Evolutionary conservation across 2,888 invertebrate genomes (phyloP), one percentile per base, ranked within the genome.

Genomic region (Pseudanteris insignis): DNA sequence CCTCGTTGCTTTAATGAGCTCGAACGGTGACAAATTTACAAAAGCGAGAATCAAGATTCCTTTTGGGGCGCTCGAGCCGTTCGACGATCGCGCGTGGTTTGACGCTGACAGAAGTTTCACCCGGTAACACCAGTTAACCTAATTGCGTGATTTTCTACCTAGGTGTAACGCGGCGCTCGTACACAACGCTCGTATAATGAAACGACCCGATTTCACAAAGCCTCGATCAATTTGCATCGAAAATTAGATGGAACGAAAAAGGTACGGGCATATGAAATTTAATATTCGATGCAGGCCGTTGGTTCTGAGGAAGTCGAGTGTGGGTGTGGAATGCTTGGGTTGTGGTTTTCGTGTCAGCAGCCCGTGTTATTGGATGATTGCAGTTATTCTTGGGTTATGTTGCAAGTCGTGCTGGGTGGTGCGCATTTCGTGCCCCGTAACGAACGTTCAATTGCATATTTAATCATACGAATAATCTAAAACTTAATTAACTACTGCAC

Each of bases 21-120:
- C 26, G 6, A 41, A 28, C 21, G 8, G 25, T 54, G 53, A 54
- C 53, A 54, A 54, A 54, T 54, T 54, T 28, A 11, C 12, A 40
- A 38, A 46, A 46, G 38, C 25, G 9, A 24, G 13, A 33, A 34
- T 33, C 54, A 36, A 37, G 12, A 34, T 41, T 48, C 57, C 48
- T 43, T 48, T 57, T 43, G 14, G 15, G 55, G 21, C 18, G 33
- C 46, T 15, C 11, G 26, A 2, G 25, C 30, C 36, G 25, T 25
- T 34, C 33, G 28, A 46, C 32, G 24, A 18, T 43, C 18, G 14
- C 24, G 9, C 26, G 41, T 37, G 13, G 7, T 29, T 48, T 21
- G 21, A 33, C 50, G 50, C 37, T 37, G 38, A 50, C 34, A 12
- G 13, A 2, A 10, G 18, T 50, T 50, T 32, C 48, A 24, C 37